Base-by-base conservation (phyloP, 2,113 vertebrate species). In the Podiceps cristatus region DNA sequence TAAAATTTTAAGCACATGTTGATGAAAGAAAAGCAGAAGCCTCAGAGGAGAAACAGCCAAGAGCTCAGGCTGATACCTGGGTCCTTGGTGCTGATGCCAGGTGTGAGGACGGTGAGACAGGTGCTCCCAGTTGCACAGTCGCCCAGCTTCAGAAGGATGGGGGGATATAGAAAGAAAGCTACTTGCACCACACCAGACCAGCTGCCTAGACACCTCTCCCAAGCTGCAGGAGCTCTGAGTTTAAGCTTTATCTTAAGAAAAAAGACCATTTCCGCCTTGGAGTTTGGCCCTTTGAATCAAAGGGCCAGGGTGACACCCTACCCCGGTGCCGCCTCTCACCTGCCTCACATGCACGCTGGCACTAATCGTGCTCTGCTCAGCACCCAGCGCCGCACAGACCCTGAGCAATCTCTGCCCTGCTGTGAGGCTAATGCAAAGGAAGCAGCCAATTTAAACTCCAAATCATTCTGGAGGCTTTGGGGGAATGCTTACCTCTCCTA, bases 331-430 rank as follows among this genome's bases (percentile, higher is more conserved):
- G 69, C 64, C 53, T 83, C 58, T 68, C 63, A 68, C 53, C 44
- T 47, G 27, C 44, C 67, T 69, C 4, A 0, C 53, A 82, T 3
- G 0, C 14, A 2, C 1, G 49, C 52, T 58, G 71, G 45, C 52
- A 59, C 18, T 37, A 58, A 19, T 73, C 7, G 2, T 0, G 2
- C 55, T 27, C 50, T 7, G 53, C 80, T 78, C n/a, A 24, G 28
- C 44, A 64, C 1, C 1, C 23, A 50, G 50, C 1, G 0, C 24
- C 33, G 28, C 27, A 37, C 60, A 72, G 66, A 11, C n/a, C 33
- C 83, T 18, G 28, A 78, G 73, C 87, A 85, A 60, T 75, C 53
- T 58, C 66, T 73, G 49, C 25, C 90, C 73, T 0, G 2, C 66
- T 68, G 62, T 3, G 60, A 75, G 7, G 16, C 18, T n/a, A 29